These are phyloP conservation scores for Cyclina sinensis DNA, from an alignment of 1,140 invertebrate species.

Conservation along the genomic window DNA sequence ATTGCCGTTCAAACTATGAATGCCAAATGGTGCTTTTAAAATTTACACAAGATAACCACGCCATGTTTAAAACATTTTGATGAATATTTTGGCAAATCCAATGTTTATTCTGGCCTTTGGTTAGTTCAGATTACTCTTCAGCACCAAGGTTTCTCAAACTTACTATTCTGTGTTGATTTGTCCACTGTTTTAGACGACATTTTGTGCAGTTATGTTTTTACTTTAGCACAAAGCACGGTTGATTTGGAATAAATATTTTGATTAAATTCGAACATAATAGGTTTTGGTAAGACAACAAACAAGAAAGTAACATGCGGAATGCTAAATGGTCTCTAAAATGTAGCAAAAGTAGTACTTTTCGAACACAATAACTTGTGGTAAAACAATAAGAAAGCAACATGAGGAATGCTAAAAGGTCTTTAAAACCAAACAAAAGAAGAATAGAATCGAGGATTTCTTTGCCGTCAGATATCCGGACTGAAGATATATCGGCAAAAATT, in stretches of 20 bases:
- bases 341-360: no score
- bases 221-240: no score
- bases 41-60: conserved; percentile 50
- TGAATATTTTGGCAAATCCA: conserved; percentile 58
- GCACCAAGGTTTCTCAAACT: neutral
- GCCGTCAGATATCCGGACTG: conserved; percentile 32
- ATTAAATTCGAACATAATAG: no score
- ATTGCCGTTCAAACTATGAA: conserved; percentile 25
- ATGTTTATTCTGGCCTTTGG: conserved; percentile 30
- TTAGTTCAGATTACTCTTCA: neutral
- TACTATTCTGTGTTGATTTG: no score
- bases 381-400: no score
- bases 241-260: no score
- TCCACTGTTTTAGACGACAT: no score
- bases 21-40: conserved; percentile 59
- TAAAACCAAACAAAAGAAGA: neutral
- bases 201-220: no score
- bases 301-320: no score
- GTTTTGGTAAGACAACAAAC: no score
- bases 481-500: conserved; percentile 63
- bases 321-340: no score
- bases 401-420: neutral
- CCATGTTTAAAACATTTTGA: conserved; percentile 28
- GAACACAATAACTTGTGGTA: no score
- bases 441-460: conserved; percentile 44